These are phyloP conservation scores for Melopsittacus undulatus DNA, from an alignment of 2,797 vertebrate species.

Conservation along the genomic window DNA sequence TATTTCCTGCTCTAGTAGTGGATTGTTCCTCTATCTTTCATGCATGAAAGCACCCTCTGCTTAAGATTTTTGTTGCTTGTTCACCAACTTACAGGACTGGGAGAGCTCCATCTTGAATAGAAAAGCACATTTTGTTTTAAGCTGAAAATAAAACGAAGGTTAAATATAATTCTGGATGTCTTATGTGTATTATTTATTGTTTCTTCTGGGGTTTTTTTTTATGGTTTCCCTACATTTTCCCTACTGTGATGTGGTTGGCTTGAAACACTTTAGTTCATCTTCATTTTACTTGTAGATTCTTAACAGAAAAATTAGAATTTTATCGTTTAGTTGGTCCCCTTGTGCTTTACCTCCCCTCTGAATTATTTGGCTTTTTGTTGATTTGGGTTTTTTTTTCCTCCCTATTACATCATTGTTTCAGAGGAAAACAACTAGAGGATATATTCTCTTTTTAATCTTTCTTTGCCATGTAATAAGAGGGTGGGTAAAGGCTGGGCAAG, in stretches of 20 bases:
- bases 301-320: not conserved
- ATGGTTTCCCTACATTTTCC: not conserved
- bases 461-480: not conserved
- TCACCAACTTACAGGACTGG: not conserved
- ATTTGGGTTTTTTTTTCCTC: not conserved
- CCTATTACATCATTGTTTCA: not conserved
- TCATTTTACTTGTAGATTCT: not conserved
- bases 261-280: not conserved
- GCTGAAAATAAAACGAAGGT: not conserved
- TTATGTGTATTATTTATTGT: not conserved
- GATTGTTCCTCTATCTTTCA: not conserved
- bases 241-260: not conserved
- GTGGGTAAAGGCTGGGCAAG: not conserved
- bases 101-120: not conserved
- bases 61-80: not conserved
- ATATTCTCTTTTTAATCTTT: conserved; percentile 10
- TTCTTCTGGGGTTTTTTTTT: not conserved
- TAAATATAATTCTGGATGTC: not conserved
- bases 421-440: conserved; percentile 27
- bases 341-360: not conserved
- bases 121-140: not conserved
- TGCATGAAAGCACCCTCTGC: not conserved
- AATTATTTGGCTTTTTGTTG: not conserved
- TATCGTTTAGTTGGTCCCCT: not conserved
- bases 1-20: not conserved